Evolutionary conservation across 2,888 invertebrate genomes (phyloP).

Genomic region (Idaea biselata): DNA sequence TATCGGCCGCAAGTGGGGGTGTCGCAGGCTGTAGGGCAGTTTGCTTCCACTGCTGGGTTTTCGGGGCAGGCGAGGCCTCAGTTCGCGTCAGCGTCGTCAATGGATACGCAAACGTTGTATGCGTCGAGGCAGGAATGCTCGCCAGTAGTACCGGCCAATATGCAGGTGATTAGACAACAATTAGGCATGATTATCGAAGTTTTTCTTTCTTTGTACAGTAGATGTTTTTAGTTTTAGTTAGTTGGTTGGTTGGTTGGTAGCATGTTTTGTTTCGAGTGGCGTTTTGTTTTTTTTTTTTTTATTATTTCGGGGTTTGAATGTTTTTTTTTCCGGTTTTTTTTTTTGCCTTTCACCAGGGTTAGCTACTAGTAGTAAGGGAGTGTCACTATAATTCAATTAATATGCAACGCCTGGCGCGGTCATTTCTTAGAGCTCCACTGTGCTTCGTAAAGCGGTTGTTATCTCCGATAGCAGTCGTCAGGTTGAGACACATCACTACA

Average conservation of each 20-base stretch:
- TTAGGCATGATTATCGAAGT: slow-evolving; percentile 12
- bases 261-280: slow-evolving; percentile 6
- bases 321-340: background rate
- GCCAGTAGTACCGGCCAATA: slow-evolving; percentile 36
- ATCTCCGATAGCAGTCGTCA: too few relatives aligned
- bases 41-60: slow-evolving; percentile 37
- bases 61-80: slow-evolving; percentile 35
- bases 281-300: slow-evolving; percentile 2
- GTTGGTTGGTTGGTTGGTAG: background rate
- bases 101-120: slow-evolving; percentile 45
- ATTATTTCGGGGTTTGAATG: background rate
- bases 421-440: too few relatives aligned
- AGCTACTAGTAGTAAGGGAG: too few relatives aligned
- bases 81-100: slow-evolving; percentile 37
- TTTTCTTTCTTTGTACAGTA: slow-evolving; percentile 14
- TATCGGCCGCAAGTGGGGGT: slow-evolving; percentile 51
- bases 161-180: slow-evolving; percentile 44
- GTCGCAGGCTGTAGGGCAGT: slow-evolving; percentile 43
- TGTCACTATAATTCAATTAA: too few relatives aligned
- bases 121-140: slow-evolving; percentile 57
- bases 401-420: too few relatives aligned
- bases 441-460: too few relatives aligned
- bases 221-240: background rate
- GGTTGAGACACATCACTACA: too few relatives aligned
- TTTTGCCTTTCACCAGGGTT: too few relatives aligned